Conservation (phyloP, 2,113 vertebrate genomes). For the Vulpes ferrilata region DNA sequence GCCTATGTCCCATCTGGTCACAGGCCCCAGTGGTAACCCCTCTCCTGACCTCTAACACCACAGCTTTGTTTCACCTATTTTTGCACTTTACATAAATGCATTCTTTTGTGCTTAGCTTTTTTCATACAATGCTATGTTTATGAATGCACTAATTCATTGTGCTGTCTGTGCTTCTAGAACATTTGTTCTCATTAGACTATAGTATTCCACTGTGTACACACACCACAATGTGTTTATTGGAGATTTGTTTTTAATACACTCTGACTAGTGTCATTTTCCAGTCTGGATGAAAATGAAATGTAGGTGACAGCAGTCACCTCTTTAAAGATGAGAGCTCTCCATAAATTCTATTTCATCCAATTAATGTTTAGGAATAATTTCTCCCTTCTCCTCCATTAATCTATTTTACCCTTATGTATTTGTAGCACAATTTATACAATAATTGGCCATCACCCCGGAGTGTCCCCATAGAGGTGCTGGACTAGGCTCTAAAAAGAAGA, state of each 20-base stretch:
- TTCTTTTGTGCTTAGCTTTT: background rate
- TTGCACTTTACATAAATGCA: background rate
- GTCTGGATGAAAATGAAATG: background rate
- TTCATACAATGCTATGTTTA: no score
- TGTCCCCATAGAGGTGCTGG: no score
- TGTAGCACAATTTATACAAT: background rate
- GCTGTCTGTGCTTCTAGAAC: background rate
- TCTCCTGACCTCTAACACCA: background rate
- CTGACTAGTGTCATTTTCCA: background rate
- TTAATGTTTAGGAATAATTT: background rate
- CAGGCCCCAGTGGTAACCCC: accelerated
- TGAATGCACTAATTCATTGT: background rate
- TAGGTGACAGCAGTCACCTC: background rate
- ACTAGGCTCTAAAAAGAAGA: background rate
- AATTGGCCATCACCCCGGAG: background rate
- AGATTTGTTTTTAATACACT: background rate
- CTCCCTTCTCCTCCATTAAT: background rate
- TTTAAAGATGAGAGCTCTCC: background rate
- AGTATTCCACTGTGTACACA: accelerated
- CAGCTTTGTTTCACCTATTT: background rate
- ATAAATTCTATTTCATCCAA: background rate
- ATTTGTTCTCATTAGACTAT: background rate
- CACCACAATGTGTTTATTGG: background rate
- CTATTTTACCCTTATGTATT: background rate
- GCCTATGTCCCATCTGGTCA: background rate